Percentiles rank a stretch among this genome's conserved stretches.
Evolutionary conservation across 2,888 invertebrate genomes (phyloP).

Genomic region (Dynastes tityus): DNA sequence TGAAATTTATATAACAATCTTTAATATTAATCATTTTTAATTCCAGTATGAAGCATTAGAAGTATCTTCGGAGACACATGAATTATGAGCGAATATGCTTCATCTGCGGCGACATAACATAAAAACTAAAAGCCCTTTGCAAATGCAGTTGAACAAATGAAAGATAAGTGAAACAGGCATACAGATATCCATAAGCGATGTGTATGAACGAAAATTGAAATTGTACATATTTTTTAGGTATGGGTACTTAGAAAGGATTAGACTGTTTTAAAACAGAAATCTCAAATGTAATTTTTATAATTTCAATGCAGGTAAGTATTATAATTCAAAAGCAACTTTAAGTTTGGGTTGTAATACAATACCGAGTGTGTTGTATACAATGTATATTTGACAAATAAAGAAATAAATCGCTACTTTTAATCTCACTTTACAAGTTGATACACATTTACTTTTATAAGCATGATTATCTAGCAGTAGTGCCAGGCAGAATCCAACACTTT

Average conservation of each 20-base stretch:
- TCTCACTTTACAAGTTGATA: too few species aligned
- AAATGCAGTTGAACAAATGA: conserved; percentile 39
- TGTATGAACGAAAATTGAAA: conserved; percentile 39
- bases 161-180: conserved; percentile 53
- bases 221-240: conserved; percentile 51
- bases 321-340: background rate
- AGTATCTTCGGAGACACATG: conserved; percentile 42
- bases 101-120: conserved; percentile 36
- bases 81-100: conserved; percentile 47
- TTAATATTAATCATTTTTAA: conserved; percentile 51
- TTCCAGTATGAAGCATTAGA: conserved; percentile 52
- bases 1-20: conserved; percentile 14
- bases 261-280: conserved; percentile 5
- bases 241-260: conserved; percentile 37
- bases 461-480: too few species aligned
- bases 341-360: background rate
- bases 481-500: too few species aligned
- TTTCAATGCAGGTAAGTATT: conserved; percentile 49
- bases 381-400: background rate
- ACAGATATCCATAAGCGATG: conserved; percentile 30
- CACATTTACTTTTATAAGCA: too few species aligned
- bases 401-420: background rate
- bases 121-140: conserved; percentile 37
- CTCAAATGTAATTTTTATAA: background rate
- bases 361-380: background rate